phyloP scores from a whole-genome alignment of 2,113 vertebrate genomes.

The Progne subis region DNA sequence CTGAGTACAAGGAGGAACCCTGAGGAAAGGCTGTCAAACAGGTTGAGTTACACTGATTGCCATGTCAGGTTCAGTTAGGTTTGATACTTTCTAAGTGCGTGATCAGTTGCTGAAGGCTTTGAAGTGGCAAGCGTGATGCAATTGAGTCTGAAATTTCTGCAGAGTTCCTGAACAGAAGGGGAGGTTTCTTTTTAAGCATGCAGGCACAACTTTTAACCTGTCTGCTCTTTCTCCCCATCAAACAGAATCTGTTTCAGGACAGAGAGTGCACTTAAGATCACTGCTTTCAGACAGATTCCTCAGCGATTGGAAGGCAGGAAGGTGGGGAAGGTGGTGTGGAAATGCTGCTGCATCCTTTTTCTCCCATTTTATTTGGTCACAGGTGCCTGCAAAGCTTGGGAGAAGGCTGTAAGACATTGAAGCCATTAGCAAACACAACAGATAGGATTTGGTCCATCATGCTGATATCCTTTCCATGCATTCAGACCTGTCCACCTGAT shows the following conservation, averaged over 20 bases:
- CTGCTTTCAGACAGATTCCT: background rate
- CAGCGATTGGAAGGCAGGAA: background rate
- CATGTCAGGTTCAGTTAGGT: background rate
- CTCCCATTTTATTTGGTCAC: background rate
- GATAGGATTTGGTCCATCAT: background rate
- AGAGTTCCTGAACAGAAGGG: background rate
- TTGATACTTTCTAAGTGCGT: slow-evolving; percentile 24
- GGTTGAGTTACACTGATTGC: background rate
- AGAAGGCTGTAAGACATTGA: background rate
- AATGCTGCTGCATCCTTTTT: background rate
- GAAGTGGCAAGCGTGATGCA: background rate
- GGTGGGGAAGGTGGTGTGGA: background rate
- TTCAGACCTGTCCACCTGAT: background rate
- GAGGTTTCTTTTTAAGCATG: background rate
- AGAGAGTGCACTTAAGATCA: background rate
- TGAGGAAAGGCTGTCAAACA: background rate
- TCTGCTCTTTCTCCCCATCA: background rate
- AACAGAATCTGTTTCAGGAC: background rate
- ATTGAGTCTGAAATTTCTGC: background rate
- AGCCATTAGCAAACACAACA: background rate
- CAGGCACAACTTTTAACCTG: background rate
- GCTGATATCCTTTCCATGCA: background rate
- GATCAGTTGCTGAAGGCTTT: background rate
- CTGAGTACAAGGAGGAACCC: background rate
- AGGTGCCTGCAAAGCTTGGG: background rate